Conservation (phyloP, 2,113 vertebrate genomes). For the Cephalopholis sonnerati region DNA sequence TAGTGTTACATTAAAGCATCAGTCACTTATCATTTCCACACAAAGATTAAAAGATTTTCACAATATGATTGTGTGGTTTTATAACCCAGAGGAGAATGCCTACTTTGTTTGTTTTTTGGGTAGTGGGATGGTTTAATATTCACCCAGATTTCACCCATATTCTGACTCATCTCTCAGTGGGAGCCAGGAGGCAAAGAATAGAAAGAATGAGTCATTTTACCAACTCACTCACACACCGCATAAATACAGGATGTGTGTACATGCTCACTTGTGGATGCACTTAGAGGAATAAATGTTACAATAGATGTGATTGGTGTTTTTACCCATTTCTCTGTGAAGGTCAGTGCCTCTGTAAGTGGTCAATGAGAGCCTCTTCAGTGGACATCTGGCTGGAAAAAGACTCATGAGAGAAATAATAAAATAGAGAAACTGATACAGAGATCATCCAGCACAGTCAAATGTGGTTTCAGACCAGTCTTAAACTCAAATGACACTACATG, state of each 20-base stretch:
- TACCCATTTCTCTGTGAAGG: slow-evolving; percentile 23
- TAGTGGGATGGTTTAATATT: slow-evolving; percentile 39
- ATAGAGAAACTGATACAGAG: not conserved
- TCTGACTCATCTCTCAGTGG: slow-evolving; percentile 76
- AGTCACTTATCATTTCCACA: not conserved
- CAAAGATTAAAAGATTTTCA: not conserved
- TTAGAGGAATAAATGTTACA: slow-evolving; percentile 12
- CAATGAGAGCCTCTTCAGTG: slow-evolving; percentile 11
- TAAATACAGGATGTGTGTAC: slow-evolving; percentile 47
- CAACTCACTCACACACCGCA: slow-evolving; percentile 27
- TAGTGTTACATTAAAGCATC: not conserved
- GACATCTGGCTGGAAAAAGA: not conserved
- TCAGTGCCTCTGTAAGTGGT: slow-evolving; percentile 13
- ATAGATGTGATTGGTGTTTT: slow-evolving; percentile 27
- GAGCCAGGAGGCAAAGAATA: slow-evolving; percentile 65
- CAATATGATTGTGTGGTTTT: not conserved
- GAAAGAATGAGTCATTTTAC: slow-evolving; percentile 71
- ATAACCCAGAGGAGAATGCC: not conserved
- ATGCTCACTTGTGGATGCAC: slow-evolving; percentile 18
- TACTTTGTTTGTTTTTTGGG: not conserved
- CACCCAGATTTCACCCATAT: slow-evolving; percentile 49
- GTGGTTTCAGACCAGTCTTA: not conserved
- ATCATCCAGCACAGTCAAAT: not conserved
- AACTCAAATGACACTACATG: not conserved
- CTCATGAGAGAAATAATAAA: not conserved